phyloP scores from a whole-genome alignment of 2,888 invertebrate genomes.

The Hirtodrosophila alboralis region DNA sequence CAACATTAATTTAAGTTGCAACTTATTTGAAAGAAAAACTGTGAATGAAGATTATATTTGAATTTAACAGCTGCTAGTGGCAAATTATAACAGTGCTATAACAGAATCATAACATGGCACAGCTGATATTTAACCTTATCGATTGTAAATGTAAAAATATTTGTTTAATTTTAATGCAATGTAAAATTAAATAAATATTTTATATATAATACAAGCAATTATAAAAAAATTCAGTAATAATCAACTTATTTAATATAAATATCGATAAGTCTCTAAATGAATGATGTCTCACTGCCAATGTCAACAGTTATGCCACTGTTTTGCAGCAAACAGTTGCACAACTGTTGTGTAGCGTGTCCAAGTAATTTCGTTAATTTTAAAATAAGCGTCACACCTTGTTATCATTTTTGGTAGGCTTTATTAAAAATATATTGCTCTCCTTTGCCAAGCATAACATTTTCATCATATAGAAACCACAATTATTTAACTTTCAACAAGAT shows the following conservation, averaged over 20 bases:
- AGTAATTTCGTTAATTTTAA: constrained; percentile 1
- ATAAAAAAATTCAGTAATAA: too few relatives aligned
- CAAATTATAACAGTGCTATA: not conserved
- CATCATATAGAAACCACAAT: constrained; percentile 60
- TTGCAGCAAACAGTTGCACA: not conserved
- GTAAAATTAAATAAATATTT: too few relatives aligned
- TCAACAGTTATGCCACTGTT: not conserved
- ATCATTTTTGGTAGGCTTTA: constrained; percentile 54
- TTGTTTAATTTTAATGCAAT: too few relatives aligned
- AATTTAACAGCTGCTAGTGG: constrained; percentile 10
- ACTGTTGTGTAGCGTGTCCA: not conserved
- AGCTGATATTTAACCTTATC: not conserved
- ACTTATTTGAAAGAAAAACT: not conserved
- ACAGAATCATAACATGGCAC: not conserved
- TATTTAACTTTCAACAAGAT: constrained; percentile 63
- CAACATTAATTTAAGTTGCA: too few relatives aligned
- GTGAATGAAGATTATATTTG: not conserved
- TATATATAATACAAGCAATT: too few relatives aligned
- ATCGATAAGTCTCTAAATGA: too few relatives aligned
- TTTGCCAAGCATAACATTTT: constrained; percentile 68
- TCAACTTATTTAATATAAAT: too few relatives aligned
- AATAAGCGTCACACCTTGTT: too few relatives aligned
- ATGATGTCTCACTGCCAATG: too few relatives aligned
- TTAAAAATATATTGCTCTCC: constrained; percentile 78
- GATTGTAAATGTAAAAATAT: not conserved